A percentile compares a stretch with the other conserved stretches of the same genome.
These are phyloP conservation scores for Gadopsis marmoratus DNA, from an alignment of 2,797 vertebrate species.

Conservation along the genomic window DNA sequence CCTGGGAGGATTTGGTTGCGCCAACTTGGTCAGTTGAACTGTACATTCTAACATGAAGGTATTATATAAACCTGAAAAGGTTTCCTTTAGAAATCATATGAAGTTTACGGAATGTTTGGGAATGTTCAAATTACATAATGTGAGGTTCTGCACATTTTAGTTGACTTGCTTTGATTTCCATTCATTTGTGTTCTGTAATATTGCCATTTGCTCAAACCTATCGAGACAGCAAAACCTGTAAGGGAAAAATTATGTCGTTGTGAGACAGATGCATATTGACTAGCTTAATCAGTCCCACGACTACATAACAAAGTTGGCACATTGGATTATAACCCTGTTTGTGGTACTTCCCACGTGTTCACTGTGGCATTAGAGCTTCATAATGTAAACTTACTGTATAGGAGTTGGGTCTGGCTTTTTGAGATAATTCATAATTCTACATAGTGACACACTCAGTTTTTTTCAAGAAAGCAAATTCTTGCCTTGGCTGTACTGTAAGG, in stretches of 20 bases:
- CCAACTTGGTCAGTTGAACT: not conserved
- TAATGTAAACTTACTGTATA: conserved; percentile 41
- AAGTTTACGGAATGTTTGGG: no score
- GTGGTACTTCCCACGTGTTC: conserved; percentile 71
- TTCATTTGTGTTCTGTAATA: not conserved
- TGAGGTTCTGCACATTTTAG: not conserved
- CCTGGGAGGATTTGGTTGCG: not conserved
- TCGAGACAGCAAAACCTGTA: not conserved
- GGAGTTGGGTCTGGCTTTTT: conserved; percentile 63
- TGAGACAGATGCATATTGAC: not conserved
- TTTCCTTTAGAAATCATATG: conserved; percentile 19
- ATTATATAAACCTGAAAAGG: not conserved
- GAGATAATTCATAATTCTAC: conserved; percentile 87
- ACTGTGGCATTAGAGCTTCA: conserved; percentile 77
- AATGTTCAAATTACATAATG: not conserved
- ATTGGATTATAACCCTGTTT: conserved; percentile 79
- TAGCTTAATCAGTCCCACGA: conserved; percentile 85
- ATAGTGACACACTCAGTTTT: conserved; percentile 67
- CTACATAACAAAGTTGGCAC: conserved; percentile 78
- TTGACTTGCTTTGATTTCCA: not conserved
- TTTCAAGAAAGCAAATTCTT: conserved; percentile 74
- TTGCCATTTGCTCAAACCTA: conserved; percentile 7
- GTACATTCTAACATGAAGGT: not conserved
- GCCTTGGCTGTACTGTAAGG: conserved; percentile 64
- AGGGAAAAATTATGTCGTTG: not conserved